Percentiles rank a stretch among this genome's conserved stretches.
Evolutionary conservation across 2,113 vertebrate species (phyloP).

Genomic region (Cercopithecus mona): DNA sequence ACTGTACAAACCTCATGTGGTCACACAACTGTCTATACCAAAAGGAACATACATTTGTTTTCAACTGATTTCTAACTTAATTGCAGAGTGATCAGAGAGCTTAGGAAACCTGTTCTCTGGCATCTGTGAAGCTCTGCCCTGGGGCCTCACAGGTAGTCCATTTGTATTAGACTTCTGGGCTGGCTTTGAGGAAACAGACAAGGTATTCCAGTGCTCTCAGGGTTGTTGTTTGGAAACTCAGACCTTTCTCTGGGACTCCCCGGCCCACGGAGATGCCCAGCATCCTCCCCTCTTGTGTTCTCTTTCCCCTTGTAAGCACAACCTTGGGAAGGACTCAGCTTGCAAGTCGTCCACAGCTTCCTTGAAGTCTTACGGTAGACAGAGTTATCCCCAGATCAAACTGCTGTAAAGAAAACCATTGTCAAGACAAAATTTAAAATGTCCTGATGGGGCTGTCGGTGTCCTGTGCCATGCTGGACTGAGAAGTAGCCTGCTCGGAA

Average conservation of each 20-base stretch:
- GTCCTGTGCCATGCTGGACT: neutral
- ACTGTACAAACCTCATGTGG: neutral
- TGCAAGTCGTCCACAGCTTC: neutral
- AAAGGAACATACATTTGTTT: neutral
- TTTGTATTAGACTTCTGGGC: neutral
- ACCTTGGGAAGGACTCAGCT: neutral
- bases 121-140: neutral
- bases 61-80: neutral
- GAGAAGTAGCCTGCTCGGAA: neutral
- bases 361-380: neutral
- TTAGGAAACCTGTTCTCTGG: neutral
- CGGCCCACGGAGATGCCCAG: fast-evolving
- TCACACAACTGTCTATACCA: neutral
- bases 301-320: neutral
- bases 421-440: neutral
- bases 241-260: neutral
- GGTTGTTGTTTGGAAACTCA: neutral
- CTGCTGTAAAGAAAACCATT: neutral
- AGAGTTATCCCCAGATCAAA: neutral
- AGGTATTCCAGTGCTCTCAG: neutral
- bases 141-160: neutral
- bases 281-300: fast-evolving
- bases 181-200: neutral
- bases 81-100: neutral
- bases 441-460: neutral